Percentiles rank a stretch among this genome's conserved stretches.
phyloP scores from a whole-genome alignment of 2,113 vertebrate genomes.

The Notarius lentiginosus region DNA sequence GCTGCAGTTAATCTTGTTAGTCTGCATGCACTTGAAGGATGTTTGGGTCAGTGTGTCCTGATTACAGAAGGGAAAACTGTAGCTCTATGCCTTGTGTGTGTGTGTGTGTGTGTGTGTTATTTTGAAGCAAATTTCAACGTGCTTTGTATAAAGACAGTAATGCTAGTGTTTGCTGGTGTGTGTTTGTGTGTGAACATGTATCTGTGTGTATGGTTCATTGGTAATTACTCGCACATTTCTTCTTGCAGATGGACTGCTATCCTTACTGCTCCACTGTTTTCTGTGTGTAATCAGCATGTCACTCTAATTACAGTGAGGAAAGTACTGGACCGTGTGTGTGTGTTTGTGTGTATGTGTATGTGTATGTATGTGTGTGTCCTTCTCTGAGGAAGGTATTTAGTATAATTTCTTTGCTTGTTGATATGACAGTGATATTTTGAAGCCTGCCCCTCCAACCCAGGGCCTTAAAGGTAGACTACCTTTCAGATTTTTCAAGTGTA shows the following conservation, averaged over 20 bases:
- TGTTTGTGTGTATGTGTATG: no score
- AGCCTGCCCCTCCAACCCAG: constrained; percentile 1
- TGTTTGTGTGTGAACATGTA: neutral
- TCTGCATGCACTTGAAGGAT: constrained; percentile 62
- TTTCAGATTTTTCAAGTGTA: no score
- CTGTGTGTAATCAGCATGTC: constrained; percentile 33
- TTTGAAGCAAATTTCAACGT: neutral
- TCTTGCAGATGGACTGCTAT: constrained; percentile 53
- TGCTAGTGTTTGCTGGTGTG: neutral
- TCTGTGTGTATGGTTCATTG: neutral
- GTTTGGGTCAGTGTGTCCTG: constrained; percentile 67
- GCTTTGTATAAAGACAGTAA: constrained; percentile 7
- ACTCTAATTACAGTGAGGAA: constrained; percentile 38
- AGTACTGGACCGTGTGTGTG: constrained; percentile 1
- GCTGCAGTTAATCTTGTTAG: constrained; percentile 71
- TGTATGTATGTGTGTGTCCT: neutral
- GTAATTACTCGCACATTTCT: constrained; percentile 55
- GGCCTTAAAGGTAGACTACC: neutral
- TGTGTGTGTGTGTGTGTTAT: neutral
- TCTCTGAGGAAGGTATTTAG: neutral
- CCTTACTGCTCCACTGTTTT: constrained; percentile 28
- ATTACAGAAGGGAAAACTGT: constrained; percentile 51
- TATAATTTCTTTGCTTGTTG: constrained; percentile 17
- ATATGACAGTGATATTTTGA: constrained; percentile 24
- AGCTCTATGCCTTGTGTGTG: constrained; percentile 25